Percentiles rank a stretch among this genome's conserved stretches.
These are phyloP conservation scores for Hypotaenidia okinawae DNA, from an alignment of 2,797 vertebrate species.

Conservation along the genomic window DNA sequence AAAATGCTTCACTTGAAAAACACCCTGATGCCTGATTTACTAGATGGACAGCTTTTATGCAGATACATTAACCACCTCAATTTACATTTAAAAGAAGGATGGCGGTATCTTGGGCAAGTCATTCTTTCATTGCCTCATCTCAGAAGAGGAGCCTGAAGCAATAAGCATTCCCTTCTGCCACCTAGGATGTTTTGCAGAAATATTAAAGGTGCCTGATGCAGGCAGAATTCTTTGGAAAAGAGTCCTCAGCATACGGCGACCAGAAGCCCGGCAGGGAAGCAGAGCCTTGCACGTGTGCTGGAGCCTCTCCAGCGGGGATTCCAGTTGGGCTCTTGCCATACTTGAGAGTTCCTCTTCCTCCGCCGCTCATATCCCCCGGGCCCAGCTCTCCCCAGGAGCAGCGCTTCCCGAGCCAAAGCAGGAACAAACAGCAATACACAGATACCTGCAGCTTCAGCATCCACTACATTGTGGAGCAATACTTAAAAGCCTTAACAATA, in stretches of 20 bases:
- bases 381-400: neutral
- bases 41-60: neutral
- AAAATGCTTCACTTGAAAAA: neutral
- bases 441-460: neutral
- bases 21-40: neutral
- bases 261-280: neutral
- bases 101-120: neutral
- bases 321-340: neutral
- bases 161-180: neutral
- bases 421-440: neutral
- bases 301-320: neutral
- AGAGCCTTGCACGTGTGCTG: neutral
- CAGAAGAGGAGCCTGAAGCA: neutral
- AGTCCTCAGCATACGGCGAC: rapidly evolving
- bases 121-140: neutral
- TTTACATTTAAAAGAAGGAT: slow-evolving; percentile 1
- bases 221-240: neutral
- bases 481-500: neutral
- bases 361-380: rapidly evolving
- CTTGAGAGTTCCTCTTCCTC: neutral
- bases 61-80: neutral
- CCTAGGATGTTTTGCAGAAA: neutral
- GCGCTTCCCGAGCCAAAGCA: neutral
- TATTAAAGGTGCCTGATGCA: neutral
- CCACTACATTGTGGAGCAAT: neutral